phyloP scores from a whole-genome alignment of 2,113 vertebrate genomes.

The Sus scrofa region T2T-Sscrofa CM000812.6:80963001-80963500 shows the following conservation, averaged over 20 bases:
- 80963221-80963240: background rate
- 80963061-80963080: background rate
- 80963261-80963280: background rate
- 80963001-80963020: background rate
- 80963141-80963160: background rate
- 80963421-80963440: background rate
- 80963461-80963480: background rate
- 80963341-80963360: background rate
- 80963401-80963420: background rate
- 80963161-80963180: background rate
- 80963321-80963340: background rate
- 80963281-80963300: background rate
- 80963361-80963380: background rate
- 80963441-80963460: background rate
- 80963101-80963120: background rate
- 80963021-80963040: background rate
- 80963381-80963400: background rate
- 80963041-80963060: background rate
- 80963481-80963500: background rate
- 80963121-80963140: background rate
- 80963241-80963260: background rate
- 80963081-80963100: background rate
- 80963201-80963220: background rate
- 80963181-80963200: background rate
- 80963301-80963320: background rate